phyloP scores from a whole-genome alignment of 2,113 vertebrate genomes.

The Phalacrocorax brasilianus region DNA sequence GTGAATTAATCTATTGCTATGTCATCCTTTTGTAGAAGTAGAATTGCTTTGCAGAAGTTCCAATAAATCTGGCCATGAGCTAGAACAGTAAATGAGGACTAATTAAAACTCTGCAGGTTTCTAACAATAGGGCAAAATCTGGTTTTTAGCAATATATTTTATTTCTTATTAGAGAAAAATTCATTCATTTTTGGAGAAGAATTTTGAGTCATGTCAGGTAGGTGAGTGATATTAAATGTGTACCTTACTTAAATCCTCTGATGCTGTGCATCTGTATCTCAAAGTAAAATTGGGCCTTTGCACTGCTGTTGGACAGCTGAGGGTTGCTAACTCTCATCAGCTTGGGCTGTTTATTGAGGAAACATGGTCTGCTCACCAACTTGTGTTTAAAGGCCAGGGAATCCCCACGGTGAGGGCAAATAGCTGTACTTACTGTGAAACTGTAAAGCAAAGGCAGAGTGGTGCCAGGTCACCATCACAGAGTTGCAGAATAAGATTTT shows the following conservation, averaged over 20 bases:
- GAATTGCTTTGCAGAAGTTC: not conserved
- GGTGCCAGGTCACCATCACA: not conserved
- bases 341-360: not conserved
- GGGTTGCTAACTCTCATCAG: not conserved
- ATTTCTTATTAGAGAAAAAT: not conserved
- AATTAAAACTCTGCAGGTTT: not conserved
- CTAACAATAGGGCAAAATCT: not conserved
- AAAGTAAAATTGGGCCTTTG: not conserved
- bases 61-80: not conserved
- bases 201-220: not conserved
- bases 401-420: rapidly evolving
- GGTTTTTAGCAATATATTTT: not conserved
- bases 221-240: not conserved
- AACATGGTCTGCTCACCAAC: not conserved
- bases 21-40: not conserved
- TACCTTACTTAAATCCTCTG: not conserved
- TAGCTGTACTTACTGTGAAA: not conserved
- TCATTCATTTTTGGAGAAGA: not conserved
- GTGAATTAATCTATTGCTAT: not conserved
- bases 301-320: not conserved
- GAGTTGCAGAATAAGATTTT: too few species aligned
- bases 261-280: not conserved
- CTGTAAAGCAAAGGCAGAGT: not conserved
- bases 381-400: not conserved
- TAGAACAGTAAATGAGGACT: not conserved